A percentile compares a stretch with the other conserved stretches of the same genome.
phyloP scores from a whole-genome alignment of 2,888 invertebrate species.

The Leptogaster cylindrica region DNA sequence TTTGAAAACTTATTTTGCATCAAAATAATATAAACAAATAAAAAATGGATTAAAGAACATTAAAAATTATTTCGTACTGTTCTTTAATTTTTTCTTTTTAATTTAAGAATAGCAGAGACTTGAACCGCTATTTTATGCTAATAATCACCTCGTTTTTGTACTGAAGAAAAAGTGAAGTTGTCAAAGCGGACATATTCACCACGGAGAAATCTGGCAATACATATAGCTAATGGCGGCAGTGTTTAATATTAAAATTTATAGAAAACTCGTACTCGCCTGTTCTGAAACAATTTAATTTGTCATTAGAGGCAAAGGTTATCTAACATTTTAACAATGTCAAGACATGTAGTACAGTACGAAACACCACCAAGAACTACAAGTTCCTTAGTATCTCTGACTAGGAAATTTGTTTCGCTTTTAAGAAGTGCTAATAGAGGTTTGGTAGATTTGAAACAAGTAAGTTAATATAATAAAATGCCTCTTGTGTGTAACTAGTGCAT shows the following conservation, averaged over 20 bases:
- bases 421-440: constrained; percentile 56
- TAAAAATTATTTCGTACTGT: too few relatives aligned
- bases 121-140: too few relatives aligned
- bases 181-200: not conserved
- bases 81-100: too few relatives aligned
- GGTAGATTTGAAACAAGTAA: constrained; percentile 60
- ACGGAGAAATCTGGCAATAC: not conserved
- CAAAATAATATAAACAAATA: too few relatives aligned
- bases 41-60: too few relatives aligned
- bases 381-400: constrained; percentile 59
- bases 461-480: constrained; percentile 12
- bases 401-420: constrained; percentile 59
- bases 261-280: too few relatives aligned
- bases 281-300: not conserved
- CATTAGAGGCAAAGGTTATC: not conserved
- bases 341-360: too few relatives aligned
- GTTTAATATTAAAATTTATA: constrained; percentile 17
- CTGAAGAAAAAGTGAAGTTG: not conserved
- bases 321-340: not conserved
- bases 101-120: too few relatives aligned
- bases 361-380: constrained; percentile 54
- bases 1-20: too few relatives aligned
- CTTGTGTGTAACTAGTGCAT: not conserved
- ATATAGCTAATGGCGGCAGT: constrained; percentile 19
- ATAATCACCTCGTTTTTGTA: too few relatives aligned